phyloP scores from a whole-genome alignment of 2,888 invertebrate species.

The Phengaris alcon region DNA sequence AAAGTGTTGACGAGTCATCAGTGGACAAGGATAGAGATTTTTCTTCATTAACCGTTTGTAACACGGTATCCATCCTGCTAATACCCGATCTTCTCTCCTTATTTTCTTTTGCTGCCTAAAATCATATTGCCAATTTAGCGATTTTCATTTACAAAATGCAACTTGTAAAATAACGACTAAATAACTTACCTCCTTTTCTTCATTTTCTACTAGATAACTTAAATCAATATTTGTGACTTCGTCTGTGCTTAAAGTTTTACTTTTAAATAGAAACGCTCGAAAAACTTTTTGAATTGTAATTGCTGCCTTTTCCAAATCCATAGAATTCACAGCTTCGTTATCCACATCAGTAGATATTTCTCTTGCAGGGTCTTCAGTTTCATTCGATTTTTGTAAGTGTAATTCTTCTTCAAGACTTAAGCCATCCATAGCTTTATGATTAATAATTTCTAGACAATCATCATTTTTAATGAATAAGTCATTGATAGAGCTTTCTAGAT shows the following conservation, averaged over 20 bases:
- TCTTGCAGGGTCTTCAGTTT: background rate
- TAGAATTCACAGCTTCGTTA: slow-evolving; percentile 41
- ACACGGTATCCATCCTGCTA: slow-evolving; percentile 68
- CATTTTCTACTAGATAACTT: slow-evolving; percentile 39
- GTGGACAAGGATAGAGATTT: slow-evolving; percentile 72
- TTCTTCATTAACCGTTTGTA: slow-evolving; percentile 77
- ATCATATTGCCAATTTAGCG: slow-evolving; percentile 37
- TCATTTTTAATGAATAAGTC: background rate
- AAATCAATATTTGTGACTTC: slow-evolving; percentile 56
- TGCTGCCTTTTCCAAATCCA: slow-evolving; percentile 76
- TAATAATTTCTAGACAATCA: background rate
- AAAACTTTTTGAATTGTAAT: slow-evolving; percentile 80
- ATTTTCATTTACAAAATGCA: background rate
- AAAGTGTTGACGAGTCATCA: slow-evolving; percentile 73
- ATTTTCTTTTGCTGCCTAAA: slow-evolving; percentile 55
- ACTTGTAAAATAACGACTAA: slow-evolving; percentile 26
- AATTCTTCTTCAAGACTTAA: background rate
- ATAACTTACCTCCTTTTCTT: slow-evolving; percentile 38
- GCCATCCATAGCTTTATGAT: background rate
- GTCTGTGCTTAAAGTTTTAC: slow-evolving; percentile 66
- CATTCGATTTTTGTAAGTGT: background rate
- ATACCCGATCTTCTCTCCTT: slow-evolving; percentile 64
- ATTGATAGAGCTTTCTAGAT: background rate
- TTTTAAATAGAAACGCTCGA: slow-evolving; percentile 70
- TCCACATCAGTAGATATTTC: slow-evolving; percentile 11